Base-by-base conservation (phyloP, 1,140 invertebrate genomes). In the Ladona fulva region DNA sequence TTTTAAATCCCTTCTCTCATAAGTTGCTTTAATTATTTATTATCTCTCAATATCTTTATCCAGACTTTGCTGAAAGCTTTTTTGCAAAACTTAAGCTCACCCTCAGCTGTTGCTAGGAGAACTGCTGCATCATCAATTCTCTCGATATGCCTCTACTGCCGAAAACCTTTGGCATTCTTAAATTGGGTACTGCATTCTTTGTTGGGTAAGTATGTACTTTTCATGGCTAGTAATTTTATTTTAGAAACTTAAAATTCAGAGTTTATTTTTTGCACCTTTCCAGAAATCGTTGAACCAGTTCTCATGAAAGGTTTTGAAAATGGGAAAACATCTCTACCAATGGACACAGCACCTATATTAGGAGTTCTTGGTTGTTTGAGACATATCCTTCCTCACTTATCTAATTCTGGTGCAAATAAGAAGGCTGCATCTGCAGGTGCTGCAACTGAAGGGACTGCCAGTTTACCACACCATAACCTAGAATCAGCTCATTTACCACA, bases 321-420 rank as follows among this genome's bases (percentile, higher is more conserved):
- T 66, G 52, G 52, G 16, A 66, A 66, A 66, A 66, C 52, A 19
- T 19, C 52, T 12, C 14, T 66, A 19, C 52, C 52, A 19, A 22
- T 66, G 12, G 52, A 66, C 79, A 79, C 81, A 76, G 81, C 80
- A 81, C 85, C 86, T n/a, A 83, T 92, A 52, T 86, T 92, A 29
- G 92, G 92, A 75, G 87, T 89, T 73, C 86, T 94, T 66, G 87
- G 91, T 59, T 90, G 91, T 81, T 80, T 93, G 66, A 86, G 90
- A 78, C 84, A 89, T 66, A 83, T 93, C 59, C 81, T 93, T 52
- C 90, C 90, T 0, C 86, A 90, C 78, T 79, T 89, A n/a, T 79
- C 79, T 0, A 76, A 24, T 74, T 80, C 22, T 79, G 79, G 37
- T 7, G 74, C 79, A 19, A 79, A 80, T 42, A 76, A 42, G 6